Conservation (phyloP, 2,113 vertebrate genomes). For the Emydocephalus ijimae region DNA sequence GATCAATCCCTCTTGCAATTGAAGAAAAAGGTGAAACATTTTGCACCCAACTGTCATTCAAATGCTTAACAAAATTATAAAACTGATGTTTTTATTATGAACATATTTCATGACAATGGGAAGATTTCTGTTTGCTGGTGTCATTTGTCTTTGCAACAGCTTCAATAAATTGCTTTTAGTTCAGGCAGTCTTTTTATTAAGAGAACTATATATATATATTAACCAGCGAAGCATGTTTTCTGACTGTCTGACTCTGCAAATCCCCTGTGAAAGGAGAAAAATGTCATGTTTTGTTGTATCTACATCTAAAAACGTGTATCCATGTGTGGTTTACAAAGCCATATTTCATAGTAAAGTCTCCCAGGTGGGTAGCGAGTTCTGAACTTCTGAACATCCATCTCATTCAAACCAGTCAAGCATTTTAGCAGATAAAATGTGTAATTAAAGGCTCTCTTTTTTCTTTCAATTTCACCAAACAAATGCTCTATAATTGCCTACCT, state of each 20-base stretch:
- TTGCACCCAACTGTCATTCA: not conserved
- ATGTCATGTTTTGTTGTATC: conserved; percentile 1
- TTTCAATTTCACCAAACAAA: conserved; percentile 11
- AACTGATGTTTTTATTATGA: not conserved
- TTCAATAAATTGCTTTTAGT: conserved; percentile 9
- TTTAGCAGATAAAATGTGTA: conserved; percentile 24
- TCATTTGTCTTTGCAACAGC: not conserved
- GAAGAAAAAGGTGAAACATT: not conserved
- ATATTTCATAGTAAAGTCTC: conserved; percentile 29
- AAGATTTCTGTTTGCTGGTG: not conserved
- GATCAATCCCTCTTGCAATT: not conserved
- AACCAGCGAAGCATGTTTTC: conserved; percentile 23
- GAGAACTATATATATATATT: conserved; percentile 11
- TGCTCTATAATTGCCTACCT: not conserved
- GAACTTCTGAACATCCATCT: conserved; percentile 3
- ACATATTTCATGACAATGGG: not conserved
- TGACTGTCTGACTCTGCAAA: conserved; percentile 19
- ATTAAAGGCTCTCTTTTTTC: conserved; percentile 10
- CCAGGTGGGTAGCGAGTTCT: not conserved
- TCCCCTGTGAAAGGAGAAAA: conserved; percentile 22
- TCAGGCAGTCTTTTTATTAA: conserved; percentile 6
- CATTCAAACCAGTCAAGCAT: conserved; percentile 19
- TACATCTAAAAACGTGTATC: conserved; percentile 16
- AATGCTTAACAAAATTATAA: not conserved
- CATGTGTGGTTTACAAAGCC: conserved; percentile 4